Percentiles rank a stretch among this genome's conserved stretches.
phyloP scores from a whole-genome alignment of 2,113 vertebrate species.

The Phainopepla nitens region DNA sequence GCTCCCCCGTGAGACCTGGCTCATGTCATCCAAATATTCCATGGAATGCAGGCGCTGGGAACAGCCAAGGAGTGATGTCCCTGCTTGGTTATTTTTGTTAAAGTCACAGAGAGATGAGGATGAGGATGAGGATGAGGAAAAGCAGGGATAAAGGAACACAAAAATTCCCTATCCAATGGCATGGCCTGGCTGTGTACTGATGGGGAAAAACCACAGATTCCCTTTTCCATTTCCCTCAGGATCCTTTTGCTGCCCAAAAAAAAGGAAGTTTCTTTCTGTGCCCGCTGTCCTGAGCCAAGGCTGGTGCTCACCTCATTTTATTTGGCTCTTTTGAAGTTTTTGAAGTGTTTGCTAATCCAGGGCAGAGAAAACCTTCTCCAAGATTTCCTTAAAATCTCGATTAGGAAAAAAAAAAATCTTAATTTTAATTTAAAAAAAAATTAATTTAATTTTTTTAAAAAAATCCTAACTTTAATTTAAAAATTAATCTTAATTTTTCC shows the following conservation, averaged over 20 bases:
- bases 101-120: neutral
- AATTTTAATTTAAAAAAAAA: too few relatives aligned
- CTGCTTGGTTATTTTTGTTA: neutral
- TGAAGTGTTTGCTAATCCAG: neutral
- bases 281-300: neutral
- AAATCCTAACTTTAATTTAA: too few relatives aligned
- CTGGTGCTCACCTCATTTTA: neutral
- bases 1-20: neutral
- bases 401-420: too few relatives aligned
- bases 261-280: neutral
- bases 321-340: neutral
- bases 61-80: rapidly evolving
- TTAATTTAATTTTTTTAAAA: too few relatives aligned
- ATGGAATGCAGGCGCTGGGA: neutral
- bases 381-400: neutral
- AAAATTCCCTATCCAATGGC: neutral
- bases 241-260: neutral
- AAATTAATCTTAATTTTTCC: too few relatives aligned
- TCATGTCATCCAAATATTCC: neutral
- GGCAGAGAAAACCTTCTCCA: neutral
- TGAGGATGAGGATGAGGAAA: neutral
- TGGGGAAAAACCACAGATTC: neutral
- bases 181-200: neutral
- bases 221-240: neutral
- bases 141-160: rapidly evolving